These are phyloP conservation scores for Nycticryphes semicollaris DNA, from an alignment of 2,113 vertebrate species.

Conservation along the genomic window DNA sequence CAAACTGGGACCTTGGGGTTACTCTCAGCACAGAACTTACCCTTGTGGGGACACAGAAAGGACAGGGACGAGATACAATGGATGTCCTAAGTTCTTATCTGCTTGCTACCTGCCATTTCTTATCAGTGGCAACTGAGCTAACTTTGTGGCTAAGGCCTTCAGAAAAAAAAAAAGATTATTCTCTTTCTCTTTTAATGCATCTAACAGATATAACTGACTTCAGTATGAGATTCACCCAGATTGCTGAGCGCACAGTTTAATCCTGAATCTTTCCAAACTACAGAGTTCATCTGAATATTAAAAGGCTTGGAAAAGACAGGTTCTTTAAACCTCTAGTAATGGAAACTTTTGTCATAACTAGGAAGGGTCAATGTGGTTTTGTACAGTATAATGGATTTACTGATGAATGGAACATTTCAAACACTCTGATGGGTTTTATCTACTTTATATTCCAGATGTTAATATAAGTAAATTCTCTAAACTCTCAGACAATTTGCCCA, in stretches of 20 bases:
- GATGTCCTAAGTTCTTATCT: neutral
- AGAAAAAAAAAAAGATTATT: neutral
- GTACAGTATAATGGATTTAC: conserved; percentile 48
- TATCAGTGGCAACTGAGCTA: neutral
- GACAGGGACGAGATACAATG: neutral
- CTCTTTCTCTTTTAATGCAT: neutral
- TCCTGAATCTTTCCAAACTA: neutral
- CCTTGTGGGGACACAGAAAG: neutral
- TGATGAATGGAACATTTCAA: conserved; percentile 36
- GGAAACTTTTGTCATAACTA: conserved; percentile 39
- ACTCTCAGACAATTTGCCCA: conserved; percentile 44
- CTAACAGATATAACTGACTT: neutral
- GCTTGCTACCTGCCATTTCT: neutral
- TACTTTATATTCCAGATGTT: conserved; percentile 63
- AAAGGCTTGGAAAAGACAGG: conserved; percentile 24
- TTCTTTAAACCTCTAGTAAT: conserved; percentile 55
- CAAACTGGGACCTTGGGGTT: neutral
- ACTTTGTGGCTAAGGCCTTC: neutral
- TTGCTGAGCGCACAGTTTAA: conserved; percentile 22
- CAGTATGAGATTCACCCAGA: neutral
- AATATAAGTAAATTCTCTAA: conserved; percentile 66
- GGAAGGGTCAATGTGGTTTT: conserved; percentile 30
- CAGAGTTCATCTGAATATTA: conserved; percentile 49
- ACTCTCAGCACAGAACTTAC: neutral
- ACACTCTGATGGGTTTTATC: conserved; percentile 46